Conservation (phyloP, 2,797 vertebrate genomes). For the Carcharodon carcharias region DNA sequence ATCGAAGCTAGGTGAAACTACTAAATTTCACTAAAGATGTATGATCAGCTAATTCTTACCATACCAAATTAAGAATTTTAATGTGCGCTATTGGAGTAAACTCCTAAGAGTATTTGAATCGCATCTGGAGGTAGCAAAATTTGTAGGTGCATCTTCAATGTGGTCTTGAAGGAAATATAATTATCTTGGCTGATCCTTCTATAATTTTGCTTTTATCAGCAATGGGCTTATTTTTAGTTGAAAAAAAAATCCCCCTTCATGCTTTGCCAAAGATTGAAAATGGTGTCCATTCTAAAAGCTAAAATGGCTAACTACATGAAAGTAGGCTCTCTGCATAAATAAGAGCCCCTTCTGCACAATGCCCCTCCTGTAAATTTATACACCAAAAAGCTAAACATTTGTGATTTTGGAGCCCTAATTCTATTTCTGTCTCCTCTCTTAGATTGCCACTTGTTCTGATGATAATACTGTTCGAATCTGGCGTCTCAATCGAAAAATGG, state of each 20-base stretch:
- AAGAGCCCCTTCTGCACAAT: neutral
- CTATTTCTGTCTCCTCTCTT: slow-evolving; percentile 38
- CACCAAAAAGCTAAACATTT: neutral
- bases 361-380: neutral
- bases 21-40: neutral
- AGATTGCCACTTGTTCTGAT: slow-evolving; percentile 95
- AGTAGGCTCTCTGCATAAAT: neutral
- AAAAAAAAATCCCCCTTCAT: neutral
- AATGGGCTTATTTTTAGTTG: neutral
- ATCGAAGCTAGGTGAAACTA: neutral
- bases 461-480: slow-evolving; percentile 89
- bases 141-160: neutral
- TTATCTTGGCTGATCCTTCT: neutral
- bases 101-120: neutral
- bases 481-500: slow-evolving; percentile 62
- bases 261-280: neutral
- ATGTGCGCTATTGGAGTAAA: neutral
- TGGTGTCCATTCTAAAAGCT: neutral
- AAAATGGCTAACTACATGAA: neutral
- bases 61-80: neutral
- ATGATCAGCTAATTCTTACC: neutral
- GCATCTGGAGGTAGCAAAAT: neutral
- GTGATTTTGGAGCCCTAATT: neutral
- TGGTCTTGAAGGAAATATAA: neutral
- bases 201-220: neutral